phyloP scores from a whole-genome alignment of 2,797 vertebrate species.

The Pachyuromys duprasi region DNA sequence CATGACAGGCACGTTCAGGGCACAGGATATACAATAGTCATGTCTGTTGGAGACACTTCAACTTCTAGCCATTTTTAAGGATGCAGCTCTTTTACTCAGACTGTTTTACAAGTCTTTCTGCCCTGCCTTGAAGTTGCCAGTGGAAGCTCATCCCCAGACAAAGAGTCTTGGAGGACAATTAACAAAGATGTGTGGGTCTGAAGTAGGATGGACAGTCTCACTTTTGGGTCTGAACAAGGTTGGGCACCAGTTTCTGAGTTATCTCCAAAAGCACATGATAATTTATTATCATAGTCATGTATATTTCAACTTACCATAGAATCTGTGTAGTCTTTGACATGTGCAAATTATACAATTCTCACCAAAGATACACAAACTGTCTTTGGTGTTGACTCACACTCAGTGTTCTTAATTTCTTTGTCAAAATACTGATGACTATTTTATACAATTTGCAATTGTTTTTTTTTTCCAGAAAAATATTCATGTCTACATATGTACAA shows the following conservation, averaged over 20 bases:
- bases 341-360: background rate
- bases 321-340: background rate
- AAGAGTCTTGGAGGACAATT: background rate
- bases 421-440: background rate
- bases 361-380: background rate
- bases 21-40: background rate
- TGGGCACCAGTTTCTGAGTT: background rate
- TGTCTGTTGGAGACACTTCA: background rate
- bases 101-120: background rate
- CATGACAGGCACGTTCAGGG: accelerated
- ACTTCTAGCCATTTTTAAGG: background rate
- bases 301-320: background rate
- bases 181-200: background rate
- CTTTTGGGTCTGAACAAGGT: background rate
- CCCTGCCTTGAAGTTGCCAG: background rate
- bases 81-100: background rate
- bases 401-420: background rate
- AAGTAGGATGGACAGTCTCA: background rate
- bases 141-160: background rate
- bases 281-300: background rate
- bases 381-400: background rate
- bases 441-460: background rate
- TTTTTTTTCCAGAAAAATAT: background rate
- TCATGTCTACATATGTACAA: background rate
- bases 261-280: background rate